Conservation (phyloP, 2,113 vertebrate genomes). For the Calyptommatus sinebrachiatus region DNA sequence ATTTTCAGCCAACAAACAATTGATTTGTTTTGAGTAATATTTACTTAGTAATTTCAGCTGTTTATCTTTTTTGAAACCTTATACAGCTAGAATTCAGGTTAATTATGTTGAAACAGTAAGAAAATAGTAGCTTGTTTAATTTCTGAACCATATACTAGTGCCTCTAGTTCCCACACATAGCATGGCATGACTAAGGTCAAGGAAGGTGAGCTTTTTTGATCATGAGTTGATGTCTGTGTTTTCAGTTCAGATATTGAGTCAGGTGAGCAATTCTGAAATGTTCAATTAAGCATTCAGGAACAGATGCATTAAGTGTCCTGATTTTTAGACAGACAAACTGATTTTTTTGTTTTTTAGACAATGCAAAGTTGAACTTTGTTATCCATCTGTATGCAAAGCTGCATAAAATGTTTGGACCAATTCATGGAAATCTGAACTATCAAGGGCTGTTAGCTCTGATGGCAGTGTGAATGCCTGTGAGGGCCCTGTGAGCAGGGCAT, state of each 20-base stretch:
- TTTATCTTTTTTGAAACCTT: background rate
- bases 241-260: background rate
- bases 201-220: background rate
- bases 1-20: conserved; percentile 24
- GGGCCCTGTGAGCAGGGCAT: no score
- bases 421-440: no score
- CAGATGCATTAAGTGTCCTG: no score
- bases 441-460: no score
- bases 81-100: background rate
- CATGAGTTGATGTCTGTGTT: background rate
- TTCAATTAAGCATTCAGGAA: background rate
- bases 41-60: background rate
- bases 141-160: background rate
- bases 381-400: no score
- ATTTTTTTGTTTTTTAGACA: no score
- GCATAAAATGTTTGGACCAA: no score
- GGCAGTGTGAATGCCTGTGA: no score
- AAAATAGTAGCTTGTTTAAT: background rate
- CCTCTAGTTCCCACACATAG: background rate
- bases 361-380: no score
- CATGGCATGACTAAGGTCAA: background rate
- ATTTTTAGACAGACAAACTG: no score
- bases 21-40: conserved; percentile 39
- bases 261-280: background rate
- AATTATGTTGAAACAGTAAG: background rate